phyloP scores from a whole-genome alignment of 2,888 invertebrate genomes.

The Dicycla oo region DNA sequence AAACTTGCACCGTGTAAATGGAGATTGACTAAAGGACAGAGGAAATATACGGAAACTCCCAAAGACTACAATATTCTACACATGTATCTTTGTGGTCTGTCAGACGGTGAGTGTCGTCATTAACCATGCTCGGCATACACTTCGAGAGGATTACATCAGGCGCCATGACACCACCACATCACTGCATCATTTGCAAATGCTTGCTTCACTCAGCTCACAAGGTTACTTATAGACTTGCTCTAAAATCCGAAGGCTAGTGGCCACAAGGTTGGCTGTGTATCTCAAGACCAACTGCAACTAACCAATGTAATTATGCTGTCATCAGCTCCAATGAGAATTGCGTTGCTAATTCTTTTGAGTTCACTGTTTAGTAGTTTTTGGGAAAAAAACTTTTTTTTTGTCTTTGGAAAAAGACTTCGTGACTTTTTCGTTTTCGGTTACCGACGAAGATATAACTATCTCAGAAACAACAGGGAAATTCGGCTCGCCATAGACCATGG shows the following conservation, averaged over 20 bases:
- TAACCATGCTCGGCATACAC: slow-evolving; percentile 45
- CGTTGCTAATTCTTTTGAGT: neutral
- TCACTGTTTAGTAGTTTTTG: neutral
- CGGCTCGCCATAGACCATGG: neutral
- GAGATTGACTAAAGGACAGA: neutral
- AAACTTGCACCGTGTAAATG: too few relatives aligned
- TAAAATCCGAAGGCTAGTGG: neutral
- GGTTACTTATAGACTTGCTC: slow-evolving; percentile 30
- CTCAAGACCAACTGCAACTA: neutral
- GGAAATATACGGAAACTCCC: neutral
- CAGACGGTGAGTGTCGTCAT: slow-evolving; percentile 46
- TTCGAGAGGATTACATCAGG: slow-evolving; percentile 34
- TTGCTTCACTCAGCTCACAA: slow-evolving; percentile 35
- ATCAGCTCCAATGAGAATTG: neutral
- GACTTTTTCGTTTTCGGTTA: neutral
- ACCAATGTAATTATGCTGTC: neutral
- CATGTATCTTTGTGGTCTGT: slow-evolving; percentile 26
- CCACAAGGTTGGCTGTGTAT: neutral
- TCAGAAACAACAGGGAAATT: neutral
- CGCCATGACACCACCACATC: slow-evolving; percentile 55
- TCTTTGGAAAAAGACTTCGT: neutral
- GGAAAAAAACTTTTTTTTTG: too few relatives aligned
- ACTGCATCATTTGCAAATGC: slow-evolving; percentile 32
- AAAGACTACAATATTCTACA: slow-evolving; percentile 37
- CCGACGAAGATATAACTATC: neutral